Evolutionary conservation across 2,113 vertebrate species (phyloP), one percentile per base, ranked within the genome.

Genomic region (Scophthalmus maximus): DNA sequence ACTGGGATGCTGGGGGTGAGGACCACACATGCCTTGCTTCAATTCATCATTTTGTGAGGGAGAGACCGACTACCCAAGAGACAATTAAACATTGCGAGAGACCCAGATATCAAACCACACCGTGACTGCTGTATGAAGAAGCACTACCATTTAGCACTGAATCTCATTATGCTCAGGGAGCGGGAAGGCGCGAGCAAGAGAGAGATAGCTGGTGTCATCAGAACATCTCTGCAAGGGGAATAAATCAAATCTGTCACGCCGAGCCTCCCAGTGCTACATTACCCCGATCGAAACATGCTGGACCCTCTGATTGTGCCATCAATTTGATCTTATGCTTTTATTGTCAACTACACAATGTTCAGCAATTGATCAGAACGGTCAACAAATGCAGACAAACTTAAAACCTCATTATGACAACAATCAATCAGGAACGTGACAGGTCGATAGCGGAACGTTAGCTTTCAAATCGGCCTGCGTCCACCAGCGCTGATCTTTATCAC

Each of bases 31-130:
- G 68, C 82, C 85, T 90, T 73, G 34, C 85, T 91, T 91, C 86
- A 90, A 93, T 94, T 93, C 90, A 93, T 94, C 91, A 93, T 93
- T 87, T 83, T 73, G 84, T 79, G 78, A 84, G 87, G 76, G 84
- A 81, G 74, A 88, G 73, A 85, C 62, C 75, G 56, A 84, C 84
- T 86, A 91, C 90, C 90, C 90, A 79, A 47, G 88, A 93, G 92
- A 92, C 87, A 93, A 93, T 93, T 93, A 93, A 87, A 81, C 67
- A 69, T 82, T 89, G 86, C 79, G 58, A 87, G 89, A 93, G 92
- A 92, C 89, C 90, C 89, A 93, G 87, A 93, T 93, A 90, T 92
- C 91, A 93, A 89, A 89, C 77, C 80, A 71, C 76, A 81, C 58
- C 34, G 85, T 84, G 90, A 88, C 90, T 79, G 73, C 81, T 83